Evolutionary conservation across 2,888 invertebrate genomes (phyloP), one percentile per base, ranked within the genome.

Genomic region (Rugalucina vietnamica): DNA sequence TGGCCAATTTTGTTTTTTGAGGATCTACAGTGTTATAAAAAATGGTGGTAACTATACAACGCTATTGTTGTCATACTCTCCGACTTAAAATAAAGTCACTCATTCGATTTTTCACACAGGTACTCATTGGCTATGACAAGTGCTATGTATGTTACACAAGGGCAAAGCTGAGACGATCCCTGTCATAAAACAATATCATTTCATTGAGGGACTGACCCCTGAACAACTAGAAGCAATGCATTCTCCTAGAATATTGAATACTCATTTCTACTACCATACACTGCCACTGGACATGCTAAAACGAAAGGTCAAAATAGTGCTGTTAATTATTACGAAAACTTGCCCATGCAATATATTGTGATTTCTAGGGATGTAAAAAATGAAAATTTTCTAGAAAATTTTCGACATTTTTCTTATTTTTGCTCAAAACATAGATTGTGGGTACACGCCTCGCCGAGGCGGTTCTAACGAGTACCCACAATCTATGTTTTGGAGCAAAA

Each of bases 41-140:
- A n/a, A n/a, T n/a, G n/a, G n/a, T n/a, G n/a, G n/a, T n/a, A n/a
- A n/a, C n/a, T n/a, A n/a, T n/a, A n/a, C n/a, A n/a, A n/a, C n/a
- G n/a, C n/a, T n/a, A n/a, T n/a, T n/a, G n/a, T n/a, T n/a, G n/a
- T n/a, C n/a, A n/a, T n/a, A n/a, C n/a, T n/a, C n/a, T 49, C 18
- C 14, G 18, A 14, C 12, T 18, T 14, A 49, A 49, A 18, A 49
- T 18, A 49, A 14, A 49, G 12, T 18, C 18, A 49, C 18, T 49
- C 18, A 18, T 65, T 1, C 24, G 12, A 2, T 3, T 39, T 60
- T 36, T 39, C 8, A 70, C 37, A 21, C 43, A 85, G 85, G 85
- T 0, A 85, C 85, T 0, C 85, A 85, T 36, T 85, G 85, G 85
- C 18, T 82, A n/a, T 85, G 85, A 82, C 79, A 85, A 37, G 71